Percentiles rank a stretch among this genome's conserved stretches.
phyloP scores from a whole-genome alignment of 2,888 invertebrate species.

The Patella pellucida region DNA sequence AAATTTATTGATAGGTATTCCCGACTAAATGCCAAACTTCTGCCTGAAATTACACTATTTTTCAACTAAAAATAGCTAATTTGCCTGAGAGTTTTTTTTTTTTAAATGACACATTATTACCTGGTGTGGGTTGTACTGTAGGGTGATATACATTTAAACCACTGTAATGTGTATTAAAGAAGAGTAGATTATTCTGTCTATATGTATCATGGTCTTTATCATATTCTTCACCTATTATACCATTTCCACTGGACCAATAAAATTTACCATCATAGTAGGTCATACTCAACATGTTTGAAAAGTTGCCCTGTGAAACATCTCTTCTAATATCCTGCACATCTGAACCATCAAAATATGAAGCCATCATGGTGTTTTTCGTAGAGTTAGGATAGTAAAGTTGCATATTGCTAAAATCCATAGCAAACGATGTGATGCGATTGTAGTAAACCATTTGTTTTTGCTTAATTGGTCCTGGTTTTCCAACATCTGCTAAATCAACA shows the following conservation, averaged over 20 bases:
- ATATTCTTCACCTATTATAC: slow-evolving; percentile 85
- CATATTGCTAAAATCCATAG: slow-evolving; percentile 86
- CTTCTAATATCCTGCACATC: slow-evolving; percentile 76
- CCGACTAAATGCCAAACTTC: no score
- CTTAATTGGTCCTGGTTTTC: slow-evolving; percentile 58
- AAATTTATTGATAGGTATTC: no score
- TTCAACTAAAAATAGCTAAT: no score
- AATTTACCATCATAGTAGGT: slow-evolving; percentile 83
- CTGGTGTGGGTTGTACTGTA: slow-evolving; percentile 79
- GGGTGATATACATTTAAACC: slow-evolving; percentile 77
- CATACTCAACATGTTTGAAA: slow-evolving; percentile 81
- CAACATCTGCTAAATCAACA: slow-evolving; percentile 81
- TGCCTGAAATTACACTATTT: no score
- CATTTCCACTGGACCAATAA: slow-evolving; percentile 87
- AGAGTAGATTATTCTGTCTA: slow-evolving; percentile 79
- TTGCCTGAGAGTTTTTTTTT: no score
- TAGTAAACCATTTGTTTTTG: slow-evolving; percentile 63
- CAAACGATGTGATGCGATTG: slow-evolving; percentile 83
- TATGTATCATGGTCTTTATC: slow-evolving; percentile 79
- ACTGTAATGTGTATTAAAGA: slow-evolving; percentile 73
- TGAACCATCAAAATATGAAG: slow-evolving; percentile 84
- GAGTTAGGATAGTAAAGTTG: slow-evolving; percentile 83
- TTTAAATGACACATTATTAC: slow-evolving; percentile 41
- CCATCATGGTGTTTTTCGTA: slow-evolving; percentile 82
- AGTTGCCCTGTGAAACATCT: slow-evolving; percentile 81